A percentile compares a stretch with the other conserved stretches of the same genome.
Evolutionary conservation across 1,140 invertebrate species (phyloP).

Genomic region (Colletes latitarsis): DNA sequence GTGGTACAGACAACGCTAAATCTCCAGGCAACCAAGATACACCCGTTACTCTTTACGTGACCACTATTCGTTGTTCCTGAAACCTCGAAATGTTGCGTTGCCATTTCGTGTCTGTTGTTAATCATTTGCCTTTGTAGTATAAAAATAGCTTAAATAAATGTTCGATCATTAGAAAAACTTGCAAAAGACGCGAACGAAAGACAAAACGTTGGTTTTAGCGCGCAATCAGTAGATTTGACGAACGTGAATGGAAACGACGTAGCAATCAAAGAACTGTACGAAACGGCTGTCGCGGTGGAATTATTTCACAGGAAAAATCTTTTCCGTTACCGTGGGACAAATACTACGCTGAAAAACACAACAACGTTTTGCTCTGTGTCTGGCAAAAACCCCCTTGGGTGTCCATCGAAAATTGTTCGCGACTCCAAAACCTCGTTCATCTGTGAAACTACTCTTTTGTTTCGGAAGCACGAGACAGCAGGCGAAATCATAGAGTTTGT

Average conservation of each 20-base stretch:
- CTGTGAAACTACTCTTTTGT: background rate
- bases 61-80: constrained; percentile 7
- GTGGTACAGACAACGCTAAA: constrained; percentile 31
- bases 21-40: constrained; percentile 8
- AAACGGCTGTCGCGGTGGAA: constrained; percentile 3
- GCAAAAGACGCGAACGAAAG: constrained; percentile 19
- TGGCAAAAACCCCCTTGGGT: background rate
- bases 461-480: background rate
- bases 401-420: background rate
- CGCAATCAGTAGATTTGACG: background rate
- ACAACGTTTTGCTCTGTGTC: background rate
- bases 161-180: no score
- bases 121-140: no score
- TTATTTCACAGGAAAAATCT: constrained; percentile 6
- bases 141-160: no score
- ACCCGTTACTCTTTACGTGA: background rate
- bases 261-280: constrained; percentile 15
- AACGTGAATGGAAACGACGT: constrained; percentile 39
- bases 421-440: background rate
- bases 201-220: background rate
- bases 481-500: background rate
- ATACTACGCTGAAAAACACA: background rate
- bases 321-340: background rate
- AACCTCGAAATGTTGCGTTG: constrained; percentile 1
- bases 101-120: background rate